These are phyloP conservation scores for Xestia sexstrigata DNA, from an alignment of 2,888 invertebrate genomes.

Conservation along the genomic window DNA sequence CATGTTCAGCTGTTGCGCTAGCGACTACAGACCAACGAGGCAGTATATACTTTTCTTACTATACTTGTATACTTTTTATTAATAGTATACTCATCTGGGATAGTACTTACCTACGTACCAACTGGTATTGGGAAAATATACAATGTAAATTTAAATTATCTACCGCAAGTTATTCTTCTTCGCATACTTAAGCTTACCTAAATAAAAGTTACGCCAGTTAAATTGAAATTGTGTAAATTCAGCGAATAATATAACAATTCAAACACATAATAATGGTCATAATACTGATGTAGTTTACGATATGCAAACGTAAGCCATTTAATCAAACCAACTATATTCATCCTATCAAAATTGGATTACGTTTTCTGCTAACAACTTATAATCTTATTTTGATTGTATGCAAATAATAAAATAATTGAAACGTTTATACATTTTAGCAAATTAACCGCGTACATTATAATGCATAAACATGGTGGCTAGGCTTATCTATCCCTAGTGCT, in stretches of 20 bases:
- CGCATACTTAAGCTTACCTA: no score
- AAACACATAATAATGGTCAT: neutral
- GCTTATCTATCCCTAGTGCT: slow-evolving; percentile 15
- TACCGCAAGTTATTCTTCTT: neutral
- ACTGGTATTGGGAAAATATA: neutral
- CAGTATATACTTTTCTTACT: no score
- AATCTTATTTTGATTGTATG: slow-evolving; percentile 55
- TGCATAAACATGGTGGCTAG: slow-evolving; percentile 17
- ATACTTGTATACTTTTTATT: no score
- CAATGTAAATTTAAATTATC: neutral
- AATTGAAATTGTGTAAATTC: neutral
- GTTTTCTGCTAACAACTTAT: slow-evolving; percentile 38
- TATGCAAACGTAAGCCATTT: slow-evolving; percentile 18
- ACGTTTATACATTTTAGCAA: slow-evolving; percentile 19
- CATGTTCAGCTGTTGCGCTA: no score
- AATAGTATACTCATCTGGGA: no score
- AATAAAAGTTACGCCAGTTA: neutral
- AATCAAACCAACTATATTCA: slow-evolving; percentile 15
- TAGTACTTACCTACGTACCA: no score
- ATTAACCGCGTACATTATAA: slow-evolving; percentile 41
- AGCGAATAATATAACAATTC: neutral
- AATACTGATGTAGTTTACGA: neutral
- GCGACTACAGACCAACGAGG: no score
- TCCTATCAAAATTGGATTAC: slow-evolving; percentile 29
- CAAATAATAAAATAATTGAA: slow-evolving; percentile 38